phyloP scores from a whole-genome alignment of 2,113 vertebrate species.

The Aphyosemion australe region DNA sequence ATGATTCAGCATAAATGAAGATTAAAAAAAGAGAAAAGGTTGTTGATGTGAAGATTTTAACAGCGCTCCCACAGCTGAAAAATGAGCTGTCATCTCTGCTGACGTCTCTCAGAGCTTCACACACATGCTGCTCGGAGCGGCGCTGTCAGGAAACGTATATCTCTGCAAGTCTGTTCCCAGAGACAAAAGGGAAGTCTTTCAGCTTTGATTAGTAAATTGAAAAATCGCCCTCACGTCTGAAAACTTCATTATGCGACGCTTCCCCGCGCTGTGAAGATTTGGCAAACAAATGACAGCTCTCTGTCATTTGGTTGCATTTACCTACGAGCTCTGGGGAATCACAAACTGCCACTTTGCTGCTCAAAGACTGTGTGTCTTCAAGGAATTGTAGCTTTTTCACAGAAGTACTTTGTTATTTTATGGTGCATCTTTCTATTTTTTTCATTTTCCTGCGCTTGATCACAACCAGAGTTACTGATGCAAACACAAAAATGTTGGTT shows the following conservation, averaged over 20 bases:
- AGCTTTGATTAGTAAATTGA: conserved; percentile 9
- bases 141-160: conserved; percentile 29
- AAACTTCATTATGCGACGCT: conserved; percentile 6
- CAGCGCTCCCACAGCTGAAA: conserved; percentile 27
- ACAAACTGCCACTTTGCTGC: conserved; percentile 7
- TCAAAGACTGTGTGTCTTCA: neutral
- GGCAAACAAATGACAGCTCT: conserved; percentile 53
- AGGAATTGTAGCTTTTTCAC: neutral
- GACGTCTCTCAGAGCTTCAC: conserved; percentile 30
- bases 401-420: neutral
- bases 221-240: conserved; percentile 6
- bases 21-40: conserved; percentile 20
- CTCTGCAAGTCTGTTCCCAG: neutral
- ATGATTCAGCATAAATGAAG: conserved; percentile 35
- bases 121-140: conserved; percentile 27
- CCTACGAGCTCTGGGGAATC: conserved; percentile 21
- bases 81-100: conserved; percentile 49
- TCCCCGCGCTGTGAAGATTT: conserved; percentile 31
- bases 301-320: conserved; percentile 57
- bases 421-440: neutral
- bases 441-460: neutral
- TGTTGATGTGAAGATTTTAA: conserved; percentile 31
- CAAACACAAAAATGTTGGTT: neutral
- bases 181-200: conserved; percentile 20
- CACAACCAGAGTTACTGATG: neutral